These are phyloP conservation scores for Coelopa frigida DNA, from an alignment of 1,140 invertebrate genomes.

Conservation along the genomic window DNA sequence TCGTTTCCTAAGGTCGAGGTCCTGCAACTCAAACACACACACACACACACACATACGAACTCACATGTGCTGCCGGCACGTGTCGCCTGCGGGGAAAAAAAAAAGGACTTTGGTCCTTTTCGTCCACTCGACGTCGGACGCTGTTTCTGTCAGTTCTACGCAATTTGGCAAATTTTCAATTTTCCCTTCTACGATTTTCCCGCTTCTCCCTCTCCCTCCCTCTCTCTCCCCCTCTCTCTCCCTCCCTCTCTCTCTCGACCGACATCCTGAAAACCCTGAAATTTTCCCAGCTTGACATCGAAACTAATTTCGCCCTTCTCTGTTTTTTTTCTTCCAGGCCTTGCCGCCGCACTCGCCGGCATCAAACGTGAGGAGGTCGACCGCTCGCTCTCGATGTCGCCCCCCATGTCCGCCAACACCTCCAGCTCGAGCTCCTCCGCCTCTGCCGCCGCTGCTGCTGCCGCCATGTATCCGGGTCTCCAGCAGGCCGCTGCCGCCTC, in stretches of 20 bases:
- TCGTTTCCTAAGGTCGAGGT: too few relatives aligned
- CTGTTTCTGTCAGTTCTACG: neutral
- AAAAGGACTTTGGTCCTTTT: neutral
- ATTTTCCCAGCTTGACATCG: neutral
- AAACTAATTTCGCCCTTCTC: neutral
- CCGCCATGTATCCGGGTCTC: constrained; percentile 42
- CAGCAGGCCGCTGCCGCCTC: constrained; percentile 44
- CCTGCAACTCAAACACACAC: too few relatives aligned
- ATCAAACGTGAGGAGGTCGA: constrained; percentile 43
- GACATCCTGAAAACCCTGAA: neutral
- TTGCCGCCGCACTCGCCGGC: constrained; percentile 44
- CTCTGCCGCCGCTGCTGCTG: constrained; percentile 25
- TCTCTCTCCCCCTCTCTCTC: neutral
- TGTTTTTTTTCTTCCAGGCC: constrained; percentile 37
- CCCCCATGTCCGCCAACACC: constrained; percentile 40
- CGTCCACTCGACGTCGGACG: neutral
- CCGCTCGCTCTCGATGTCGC: constrained; percentile 39
- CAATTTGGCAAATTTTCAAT: neutral
- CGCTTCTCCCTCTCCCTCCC: too few relatives aligned
- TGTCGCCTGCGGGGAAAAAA: too few relatives aligned
- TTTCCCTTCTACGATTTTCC: too few relatives aligned
- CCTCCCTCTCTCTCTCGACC: neutral
- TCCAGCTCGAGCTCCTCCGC: constrained; percentile 33
- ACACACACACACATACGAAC: too few relatives aligned
- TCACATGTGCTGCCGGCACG: too few relatives aligned